Percentiles rank a stretch among this genome's conserved stretches.
phyloP scores from a whole-genome alignment of 2,113 vertebrate species.

The Panurus biarmicus region DNA sequence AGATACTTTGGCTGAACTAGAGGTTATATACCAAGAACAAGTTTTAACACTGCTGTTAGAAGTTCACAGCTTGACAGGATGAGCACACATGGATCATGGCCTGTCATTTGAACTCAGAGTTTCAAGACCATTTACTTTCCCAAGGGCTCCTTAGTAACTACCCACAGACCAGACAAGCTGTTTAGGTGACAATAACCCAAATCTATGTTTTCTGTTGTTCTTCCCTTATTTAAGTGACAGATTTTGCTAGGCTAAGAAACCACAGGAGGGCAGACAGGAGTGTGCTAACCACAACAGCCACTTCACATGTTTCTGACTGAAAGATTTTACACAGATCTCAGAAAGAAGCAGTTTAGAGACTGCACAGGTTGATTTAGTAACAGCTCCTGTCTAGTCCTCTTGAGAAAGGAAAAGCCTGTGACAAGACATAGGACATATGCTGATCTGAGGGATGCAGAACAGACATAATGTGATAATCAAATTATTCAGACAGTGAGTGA shows the following conservation, averaged over 20 bases:
- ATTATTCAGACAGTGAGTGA: neutral
- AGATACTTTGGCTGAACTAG: neutral
- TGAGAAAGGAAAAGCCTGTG: neutral
- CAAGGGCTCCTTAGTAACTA: neutral
- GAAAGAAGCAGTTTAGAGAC: neutral
- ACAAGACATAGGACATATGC: neutral
- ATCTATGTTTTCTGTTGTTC: neutral
- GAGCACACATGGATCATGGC: neutral
- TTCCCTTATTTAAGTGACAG: neutral
- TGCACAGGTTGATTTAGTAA: neutral
- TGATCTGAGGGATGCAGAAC: neutral
- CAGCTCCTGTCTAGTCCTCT: neutral
- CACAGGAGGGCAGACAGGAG: neutral
- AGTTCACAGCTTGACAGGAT: neutral
- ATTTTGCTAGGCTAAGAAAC: neutral
- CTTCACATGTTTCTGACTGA: neutral
- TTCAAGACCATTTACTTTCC: neutral
- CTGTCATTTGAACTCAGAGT: neutral
- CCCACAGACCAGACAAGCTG: neutral
- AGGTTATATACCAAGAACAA: neutral
- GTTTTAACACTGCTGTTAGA: neutral
- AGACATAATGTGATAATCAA: neutral
- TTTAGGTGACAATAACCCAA: neutral
- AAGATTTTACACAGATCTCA: neutral
- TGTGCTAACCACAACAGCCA: neutral